These are phyloP conservation scores for Catagonus wagneri DNA, from an alignment of 2,113 vertebrate genomes.

Conservation along the genomic window DNA sequence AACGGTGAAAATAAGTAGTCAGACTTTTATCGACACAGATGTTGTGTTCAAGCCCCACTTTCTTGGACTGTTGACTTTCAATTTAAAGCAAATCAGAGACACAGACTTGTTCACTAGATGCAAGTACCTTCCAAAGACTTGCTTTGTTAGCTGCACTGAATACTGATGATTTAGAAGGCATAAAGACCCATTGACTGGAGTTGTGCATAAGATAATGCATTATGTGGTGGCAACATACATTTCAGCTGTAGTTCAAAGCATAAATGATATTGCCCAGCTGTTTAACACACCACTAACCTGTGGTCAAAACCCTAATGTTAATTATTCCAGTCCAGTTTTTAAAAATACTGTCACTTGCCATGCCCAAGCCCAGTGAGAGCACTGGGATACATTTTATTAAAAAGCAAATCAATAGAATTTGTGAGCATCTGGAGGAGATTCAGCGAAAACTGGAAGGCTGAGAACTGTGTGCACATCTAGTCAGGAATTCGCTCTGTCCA, in stretches of 20 bases:
- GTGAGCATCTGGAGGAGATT: slow-evolving; percentile 10
- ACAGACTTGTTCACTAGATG: slow-evolving; percentile 45
- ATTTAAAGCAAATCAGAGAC: slow-evolving; percentile 69
- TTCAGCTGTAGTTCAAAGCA: slow-evolving; percentile 27
- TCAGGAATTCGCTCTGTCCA: neutral
- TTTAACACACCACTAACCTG: neutral
- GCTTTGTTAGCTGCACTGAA: slow-evolving; percentile 54
- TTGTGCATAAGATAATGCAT: slow-evolving; percentile 23
- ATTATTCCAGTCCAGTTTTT: slow-evolving; percentile 1
- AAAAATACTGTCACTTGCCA: slow-evolving; percentile 19
- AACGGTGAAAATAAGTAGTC: slow-evolving; percentile 60
- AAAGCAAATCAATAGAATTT: neutral
- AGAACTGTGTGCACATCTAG: neutral
- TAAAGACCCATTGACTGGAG: neutral
- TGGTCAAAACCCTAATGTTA: neutral
- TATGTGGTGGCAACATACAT: slow-evolving; percentile 20
- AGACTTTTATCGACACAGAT: slow-evolving; percentile 64
- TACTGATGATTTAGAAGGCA: slow-evolving; percentile 46
- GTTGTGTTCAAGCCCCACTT: slow-evolving; percentile 56
- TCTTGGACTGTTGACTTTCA: slow-evolving; percentile 64
- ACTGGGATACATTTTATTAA: neutral
- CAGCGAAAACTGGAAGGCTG: neutral
- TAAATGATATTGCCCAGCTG: neutral
- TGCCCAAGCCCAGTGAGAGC: neutral
- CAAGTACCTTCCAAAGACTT: slow-evolving; percentile 32